A percentile compares a stretch with the other conserved stretches of the same genome.
Conservation (phyloP, 64 coral and sea anemone species). For the Dendrophyllia cribrosa region DNA sequence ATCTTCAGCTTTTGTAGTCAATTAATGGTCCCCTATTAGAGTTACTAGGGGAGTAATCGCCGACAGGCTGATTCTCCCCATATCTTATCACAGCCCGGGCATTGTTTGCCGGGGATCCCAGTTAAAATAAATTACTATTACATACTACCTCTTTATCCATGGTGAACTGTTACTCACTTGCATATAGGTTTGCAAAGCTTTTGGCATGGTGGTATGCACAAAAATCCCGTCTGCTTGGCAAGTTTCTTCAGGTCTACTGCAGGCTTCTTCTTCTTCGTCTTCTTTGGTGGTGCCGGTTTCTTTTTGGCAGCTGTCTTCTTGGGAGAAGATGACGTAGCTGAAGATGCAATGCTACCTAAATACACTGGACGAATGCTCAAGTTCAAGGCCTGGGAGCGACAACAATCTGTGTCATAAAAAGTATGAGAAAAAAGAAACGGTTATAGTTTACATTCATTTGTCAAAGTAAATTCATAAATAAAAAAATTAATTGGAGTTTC, state of each 20-base stretch:
- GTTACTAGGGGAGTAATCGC: no score
- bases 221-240: neutral
- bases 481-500: no score
- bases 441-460: no score
- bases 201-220: constrained; percentile 27
- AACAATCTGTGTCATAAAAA: constrained; percentile 46
- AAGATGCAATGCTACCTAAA: constrained; percentile 11
- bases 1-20: no score
- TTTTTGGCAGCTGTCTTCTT: neutral
- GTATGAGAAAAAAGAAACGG: neutral
- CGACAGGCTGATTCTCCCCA: no score
- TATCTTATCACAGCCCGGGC: no score
- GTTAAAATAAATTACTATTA: no score
- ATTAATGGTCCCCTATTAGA: no score
- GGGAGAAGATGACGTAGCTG: neutral
- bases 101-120: no score
- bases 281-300: neutral
- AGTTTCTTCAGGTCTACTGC: neutral
- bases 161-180: neutral
- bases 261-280: neutral
- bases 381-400: constrained; percentile 60
- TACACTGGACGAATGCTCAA: constrained; percentile 53
- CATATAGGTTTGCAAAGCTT: constrained; percentile 34
- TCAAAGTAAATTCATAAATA: no score
- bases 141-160: neutral